Evolutionary conservation across 2,888 invertebrate species (phyloP).

Genomic region (Sarcophaga variegata): DNA sequence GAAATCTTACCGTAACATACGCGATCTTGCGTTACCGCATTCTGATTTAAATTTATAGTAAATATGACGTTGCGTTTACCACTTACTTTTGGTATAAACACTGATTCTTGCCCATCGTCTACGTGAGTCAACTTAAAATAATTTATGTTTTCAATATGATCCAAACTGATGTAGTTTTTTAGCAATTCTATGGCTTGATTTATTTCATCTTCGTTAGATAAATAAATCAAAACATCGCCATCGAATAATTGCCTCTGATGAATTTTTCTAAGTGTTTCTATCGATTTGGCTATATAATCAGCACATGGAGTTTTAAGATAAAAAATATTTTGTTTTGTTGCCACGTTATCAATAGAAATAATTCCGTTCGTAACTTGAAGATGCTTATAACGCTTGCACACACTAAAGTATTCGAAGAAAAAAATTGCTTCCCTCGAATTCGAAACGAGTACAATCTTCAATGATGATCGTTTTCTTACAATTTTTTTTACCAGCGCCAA

Average conservation of each 20-base stretch:
- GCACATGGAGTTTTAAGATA: conserved; percentile 93
- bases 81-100: conserved; percentile 88
- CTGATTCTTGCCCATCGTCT: conserved; percentile 89
- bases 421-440: conserved; percentile 97
- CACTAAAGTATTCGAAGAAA: conserved; percentile 90
- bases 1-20: conserved; percentile 90
- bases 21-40: conserved; percentile 96
- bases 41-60: conserved; percentile 98
- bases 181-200: conserved; percentile 87
- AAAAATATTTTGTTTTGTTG: conserved; percentile 90
- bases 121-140: conserved; percentile 91
- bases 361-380: conserved; percentile 88
- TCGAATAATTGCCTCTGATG: conserved; percentile 89
- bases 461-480: conserved; percentile 89
- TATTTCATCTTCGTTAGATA: conserved; percentile 97
- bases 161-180: conserved; percentile 83
- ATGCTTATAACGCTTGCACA: conserved; percentile 72
- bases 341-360: conserved; percentile 94
- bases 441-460: conserved; percentile 94
- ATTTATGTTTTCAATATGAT: conserved; percentile 83
- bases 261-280: conserved; percentile 94
- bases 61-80: conserved; percentile 93
- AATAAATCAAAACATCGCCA: conserved; percentile 95
- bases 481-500: conserved; percentile 97
- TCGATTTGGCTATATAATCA: conserved; percentile 93